Percentiles rank a stretch among this genome's conserved stretches.
Evolutionary conservation across 2,797 vertebrate species (phyloP).

Genomic region (Ceryle rudis): DNA sequence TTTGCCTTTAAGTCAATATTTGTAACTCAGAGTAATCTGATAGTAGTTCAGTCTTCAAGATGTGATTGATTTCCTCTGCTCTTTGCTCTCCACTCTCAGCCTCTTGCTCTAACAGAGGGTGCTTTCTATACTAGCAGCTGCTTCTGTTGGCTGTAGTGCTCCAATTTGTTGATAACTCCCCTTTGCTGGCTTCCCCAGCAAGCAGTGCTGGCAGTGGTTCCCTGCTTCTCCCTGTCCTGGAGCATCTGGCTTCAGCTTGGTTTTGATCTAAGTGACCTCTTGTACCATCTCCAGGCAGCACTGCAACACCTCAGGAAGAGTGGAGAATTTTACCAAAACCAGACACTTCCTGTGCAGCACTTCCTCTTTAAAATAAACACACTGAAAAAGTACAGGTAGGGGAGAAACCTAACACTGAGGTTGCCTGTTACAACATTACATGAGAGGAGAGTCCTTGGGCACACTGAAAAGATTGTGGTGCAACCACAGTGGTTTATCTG

Average conservation of each 20-base stretch:
- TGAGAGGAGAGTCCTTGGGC: background rate
- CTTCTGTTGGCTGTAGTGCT: background rate
- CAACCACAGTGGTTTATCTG: background rate
- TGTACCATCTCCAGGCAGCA: background rate
- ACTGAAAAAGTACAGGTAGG: background rate
- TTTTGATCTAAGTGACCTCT: background rate
- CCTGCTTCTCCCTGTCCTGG: background rate
- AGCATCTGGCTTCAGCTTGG: background rate
- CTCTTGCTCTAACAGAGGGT: background rate
- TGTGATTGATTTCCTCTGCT: background rate
- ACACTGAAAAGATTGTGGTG: background rate
- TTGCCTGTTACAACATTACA: background rate
- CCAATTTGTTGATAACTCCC: background rate
- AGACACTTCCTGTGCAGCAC: accelerated
- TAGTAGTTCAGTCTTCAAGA: background rate
- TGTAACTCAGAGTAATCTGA: background rate
- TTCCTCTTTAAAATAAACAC: background rate
- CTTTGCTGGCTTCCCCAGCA: background rate
- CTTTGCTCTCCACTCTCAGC: background rate
- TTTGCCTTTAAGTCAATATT: background rate
- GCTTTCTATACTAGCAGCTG: background rate
- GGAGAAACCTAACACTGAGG: background rate
- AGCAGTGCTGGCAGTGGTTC: background rate
- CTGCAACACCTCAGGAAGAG: background rate
- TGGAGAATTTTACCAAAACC: background rate